Evolutionary conservation across 2,797 vertebrate genomes (phyloP).

Genomic region (Halcyon chelicuti): DNA sequence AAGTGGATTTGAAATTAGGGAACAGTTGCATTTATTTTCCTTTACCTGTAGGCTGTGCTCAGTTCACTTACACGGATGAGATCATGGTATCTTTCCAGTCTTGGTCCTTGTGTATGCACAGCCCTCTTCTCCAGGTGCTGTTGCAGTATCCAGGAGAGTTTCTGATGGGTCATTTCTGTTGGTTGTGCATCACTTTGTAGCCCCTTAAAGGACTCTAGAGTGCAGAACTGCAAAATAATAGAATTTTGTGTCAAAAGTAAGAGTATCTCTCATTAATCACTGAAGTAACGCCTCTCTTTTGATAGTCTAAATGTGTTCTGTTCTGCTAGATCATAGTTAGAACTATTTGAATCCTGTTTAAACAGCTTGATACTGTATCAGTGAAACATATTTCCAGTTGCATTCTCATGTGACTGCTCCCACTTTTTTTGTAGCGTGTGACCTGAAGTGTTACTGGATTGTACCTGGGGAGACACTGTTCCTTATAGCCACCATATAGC

Average conservation of each 20-base stretch:
- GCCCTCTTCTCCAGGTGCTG: background rate
- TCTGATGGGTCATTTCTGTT: background rate
- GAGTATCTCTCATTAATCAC: background rate
- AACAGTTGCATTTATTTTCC: background rate
- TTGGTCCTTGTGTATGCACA: background rate
- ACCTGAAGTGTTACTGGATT: background rate
- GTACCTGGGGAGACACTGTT: background rate
- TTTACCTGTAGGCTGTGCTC: background rate
- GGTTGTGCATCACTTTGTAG: background rate
- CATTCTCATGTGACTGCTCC: background rate
- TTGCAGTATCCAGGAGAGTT: background rate
- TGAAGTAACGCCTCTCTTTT: background rate
- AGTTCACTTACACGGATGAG: background rate
- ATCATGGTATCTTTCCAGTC: background rate
- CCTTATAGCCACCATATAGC: background rate
- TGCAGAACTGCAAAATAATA: background rate
- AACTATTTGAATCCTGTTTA: background rate
- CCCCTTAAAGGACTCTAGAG: background rate
- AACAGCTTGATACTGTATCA: background rate
- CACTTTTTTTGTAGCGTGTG: background rate
- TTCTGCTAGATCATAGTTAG: background rate
- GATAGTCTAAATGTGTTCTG: background rate
- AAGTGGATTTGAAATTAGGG: background rate
- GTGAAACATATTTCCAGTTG: background rate
- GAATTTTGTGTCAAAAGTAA: background rate